Evolutionary conservation across 1,140 invertebrate species (phyloP).

Genomic region (Drosophila trapezifrons): DNA sequence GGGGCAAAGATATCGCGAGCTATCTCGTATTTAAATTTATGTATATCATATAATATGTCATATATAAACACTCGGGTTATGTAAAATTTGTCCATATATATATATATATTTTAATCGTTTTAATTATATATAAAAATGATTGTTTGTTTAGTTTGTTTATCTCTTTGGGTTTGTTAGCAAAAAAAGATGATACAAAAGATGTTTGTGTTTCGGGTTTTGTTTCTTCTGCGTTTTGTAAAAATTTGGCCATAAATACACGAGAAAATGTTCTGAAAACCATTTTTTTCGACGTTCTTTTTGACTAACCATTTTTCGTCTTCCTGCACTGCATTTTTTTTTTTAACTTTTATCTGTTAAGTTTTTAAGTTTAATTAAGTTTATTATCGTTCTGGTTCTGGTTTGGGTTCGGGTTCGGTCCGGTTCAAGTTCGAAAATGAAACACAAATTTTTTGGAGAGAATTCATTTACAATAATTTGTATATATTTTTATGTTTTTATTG

Average conservation of each 20-base stretch:
- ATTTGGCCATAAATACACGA: constrained; percentile 78
- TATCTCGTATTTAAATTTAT: constrained; percentile 39
- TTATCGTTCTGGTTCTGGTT: constrained; percentile 48
- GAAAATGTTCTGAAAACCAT: constrained; percentile 75
- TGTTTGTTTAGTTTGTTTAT: constrained; percentile 54
- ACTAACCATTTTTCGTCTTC: constrained; percentile 61
- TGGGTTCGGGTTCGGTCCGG: constrained; percentile 5
- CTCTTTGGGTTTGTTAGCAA: constrained; percentile 78
- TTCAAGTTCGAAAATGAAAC: constrained; percentile 59
- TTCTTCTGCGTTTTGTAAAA: constrained; percentile 65
- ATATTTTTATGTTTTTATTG: constrained; percentile 51
- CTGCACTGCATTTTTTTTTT: constrained; percentile 19
- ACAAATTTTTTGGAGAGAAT: constrained; percentile 56
- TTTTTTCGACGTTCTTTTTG: constrained; percentile 73
- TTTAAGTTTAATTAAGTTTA: constrained; percentile 29
- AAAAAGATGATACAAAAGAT: constrained; percentile 77
- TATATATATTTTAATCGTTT: constrained; percentile 33
- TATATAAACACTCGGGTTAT: constrained; percentile 59
- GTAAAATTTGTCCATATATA: constrained; percentile 71
- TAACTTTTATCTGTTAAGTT: constrained; percentile 27
- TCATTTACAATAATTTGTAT: constrained; percentile 71
- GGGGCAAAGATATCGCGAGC: constrained; percentile 48
- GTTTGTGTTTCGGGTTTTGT: constrained; percentile 26
- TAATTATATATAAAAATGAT: constrained; percentile 78
- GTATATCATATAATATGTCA: constrained; percentile 38